Conservation (phyloP, 2,888 invertebrate species). For the Metellina segmentata region DNA sequence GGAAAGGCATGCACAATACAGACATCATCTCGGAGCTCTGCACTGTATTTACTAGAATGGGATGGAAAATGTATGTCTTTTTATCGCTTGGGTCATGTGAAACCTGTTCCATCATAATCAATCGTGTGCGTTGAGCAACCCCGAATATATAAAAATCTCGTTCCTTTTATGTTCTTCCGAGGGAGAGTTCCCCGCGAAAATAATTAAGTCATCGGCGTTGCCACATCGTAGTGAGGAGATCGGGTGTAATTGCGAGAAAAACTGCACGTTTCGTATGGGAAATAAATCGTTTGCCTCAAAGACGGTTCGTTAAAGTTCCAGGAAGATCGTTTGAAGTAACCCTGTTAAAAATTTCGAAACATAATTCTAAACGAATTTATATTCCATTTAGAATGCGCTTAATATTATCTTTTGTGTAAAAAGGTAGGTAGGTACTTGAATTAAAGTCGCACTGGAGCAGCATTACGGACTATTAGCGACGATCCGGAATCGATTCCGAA, state of each 20-base stretch:
- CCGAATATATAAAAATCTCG: neutral
- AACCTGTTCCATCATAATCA: slow-evolving; percentile 44
- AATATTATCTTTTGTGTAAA: too few species aligned
- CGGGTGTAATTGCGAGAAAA: neutral
- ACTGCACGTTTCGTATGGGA: neutral
- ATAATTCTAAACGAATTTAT: neutral
- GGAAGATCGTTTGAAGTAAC: neutral
- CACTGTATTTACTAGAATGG: neutral
- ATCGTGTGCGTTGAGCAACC: neutral
- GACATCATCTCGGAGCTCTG: slow-evolving; percentile 10
- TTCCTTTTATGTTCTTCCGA: neutral
- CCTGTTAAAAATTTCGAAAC: neutral
- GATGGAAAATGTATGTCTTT: slow-evolving; percentile 1
- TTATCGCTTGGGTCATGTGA: slow-evolving; percentile 10
- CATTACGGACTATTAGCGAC: too few species aligned
- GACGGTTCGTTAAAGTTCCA: neutral
- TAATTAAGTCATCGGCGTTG: neutral
- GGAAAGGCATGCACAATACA: slow-evolving; percentile 29
- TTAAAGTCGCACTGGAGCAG: too few species aligned
- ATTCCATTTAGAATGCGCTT: neutral
- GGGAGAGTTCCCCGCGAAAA: neutral
- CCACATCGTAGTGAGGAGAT: neutral
- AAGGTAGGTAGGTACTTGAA: too few species aligned
- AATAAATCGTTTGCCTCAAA: neutral
- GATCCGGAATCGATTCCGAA: too few species aligned